phyloP scores from a whole-genome alignment of 2,888 invertebrate genomes.

The Scaptomyza caliginosa region DNA sequence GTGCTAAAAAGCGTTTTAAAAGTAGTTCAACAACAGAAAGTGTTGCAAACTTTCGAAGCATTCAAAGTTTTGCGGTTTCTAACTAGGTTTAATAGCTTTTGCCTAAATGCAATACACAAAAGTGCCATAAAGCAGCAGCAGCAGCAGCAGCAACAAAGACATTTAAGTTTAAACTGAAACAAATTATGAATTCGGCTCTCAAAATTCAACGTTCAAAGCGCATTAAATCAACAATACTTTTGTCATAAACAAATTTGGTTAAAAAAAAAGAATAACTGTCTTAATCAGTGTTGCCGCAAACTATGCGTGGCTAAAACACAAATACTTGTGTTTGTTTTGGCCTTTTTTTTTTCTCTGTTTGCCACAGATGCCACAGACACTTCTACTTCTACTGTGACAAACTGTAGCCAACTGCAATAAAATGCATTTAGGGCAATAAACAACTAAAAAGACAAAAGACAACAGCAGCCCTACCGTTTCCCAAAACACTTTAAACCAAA shows the following conservation, averaged over 20 bases:
- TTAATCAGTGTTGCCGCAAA: constrained; percentile 3
- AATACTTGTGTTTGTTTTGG: constrained; percentile 21
- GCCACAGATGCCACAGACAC: neutral
- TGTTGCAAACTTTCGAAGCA: neutral
- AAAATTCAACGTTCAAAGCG: too few species aligned
- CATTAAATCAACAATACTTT: too few species aligned
- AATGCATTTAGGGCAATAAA: constrained; percentile 26
- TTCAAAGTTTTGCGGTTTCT: too few species aligned
- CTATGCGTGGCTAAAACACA: constrained; percentile 3
- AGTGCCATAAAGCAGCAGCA: too few species aligned
- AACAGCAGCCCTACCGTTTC: constrained; percentile 26
- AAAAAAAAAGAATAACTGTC: neutral
- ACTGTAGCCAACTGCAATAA: constrained; percentile 32
- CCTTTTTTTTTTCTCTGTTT: too few species aligned
- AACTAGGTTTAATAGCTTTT: too few species aligned
- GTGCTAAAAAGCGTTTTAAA: neutral
- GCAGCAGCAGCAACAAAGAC: too few species aligned
- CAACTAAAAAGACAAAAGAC: neutral
- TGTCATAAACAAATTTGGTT: too few species aligned
- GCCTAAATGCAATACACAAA: neutral
- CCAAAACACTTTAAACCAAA: constrained; percentile 28
- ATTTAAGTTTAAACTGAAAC: too few species aligned
- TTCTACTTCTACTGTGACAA: constrained; percentile 40
- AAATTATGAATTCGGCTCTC: too few species aligned
- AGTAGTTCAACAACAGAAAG: neutral